Conservation (phyloP, 1,140 invertebrate genomes). For the Pseudomyrmex dendroicus region DNA sequence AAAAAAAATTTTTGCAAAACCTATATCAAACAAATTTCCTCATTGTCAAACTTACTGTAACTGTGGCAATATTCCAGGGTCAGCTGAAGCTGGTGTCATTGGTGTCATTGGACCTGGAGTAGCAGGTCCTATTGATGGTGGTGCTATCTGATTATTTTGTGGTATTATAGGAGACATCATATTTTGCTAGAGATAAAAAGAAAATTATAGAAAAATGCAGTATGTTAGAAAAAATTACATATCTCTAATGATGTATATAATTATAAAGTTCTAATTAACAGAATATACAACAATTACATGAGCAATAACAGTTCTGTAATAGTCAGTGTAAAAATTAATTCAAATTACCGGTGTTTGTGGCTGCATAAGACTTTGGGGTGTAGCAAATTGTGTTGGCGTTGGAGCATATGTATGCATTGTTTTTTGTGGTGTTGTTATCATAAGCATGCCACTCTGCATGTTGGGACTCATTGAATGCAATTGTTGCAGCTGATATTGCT, state of each 20-base stretch:
- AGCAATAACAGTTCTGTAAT: neutral
- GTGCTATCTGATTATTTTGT: conserved; percentile 86
- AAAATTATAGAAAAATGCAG: conserved; percentile 31
- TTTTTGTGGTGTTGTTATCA: conserved; percentile 88
- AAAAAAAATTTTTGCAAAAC: neutral
- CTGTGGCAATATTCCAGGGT: conserved; percentile 97
- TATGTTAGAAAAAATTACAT: neutral
- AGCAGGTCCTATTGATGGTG: conserved; percentile 89
- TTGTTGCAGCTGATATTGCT: conserved; percentile 83
- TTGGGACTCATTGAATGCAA: conserved; percentile 86
- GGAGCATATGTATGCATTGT: conserved; percentile 90
- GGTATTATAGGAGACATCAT: conserved; percentile 93
- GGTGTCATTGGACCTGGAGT: conserved; percentile 95
- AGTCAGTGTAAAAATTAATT: neutral
- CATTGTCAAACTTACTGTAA: conserved; percentile 91
- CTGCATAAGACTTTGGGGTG: conserved; percentile 92
- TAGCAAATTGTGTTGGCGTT: conserved; percentile 86
- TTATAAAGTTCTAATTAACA: neutral
- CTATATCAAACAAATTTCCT: neutral
- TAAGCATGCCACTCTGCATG: conserved; percentile 84
- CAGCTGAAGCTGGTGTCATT: conserved; percentile 96
- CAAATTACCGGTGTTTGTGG: conserved; percentile 92
- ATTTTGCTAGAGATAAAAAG: conserved; percentile 88
- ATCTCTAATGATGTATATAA: too few species aligned
- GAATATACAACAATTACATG: too few species aligned